phyloP scores from a whole-genome alignment of 2,888 invertebrate genomes.

The Dicyrtoma fusca region DNA sequence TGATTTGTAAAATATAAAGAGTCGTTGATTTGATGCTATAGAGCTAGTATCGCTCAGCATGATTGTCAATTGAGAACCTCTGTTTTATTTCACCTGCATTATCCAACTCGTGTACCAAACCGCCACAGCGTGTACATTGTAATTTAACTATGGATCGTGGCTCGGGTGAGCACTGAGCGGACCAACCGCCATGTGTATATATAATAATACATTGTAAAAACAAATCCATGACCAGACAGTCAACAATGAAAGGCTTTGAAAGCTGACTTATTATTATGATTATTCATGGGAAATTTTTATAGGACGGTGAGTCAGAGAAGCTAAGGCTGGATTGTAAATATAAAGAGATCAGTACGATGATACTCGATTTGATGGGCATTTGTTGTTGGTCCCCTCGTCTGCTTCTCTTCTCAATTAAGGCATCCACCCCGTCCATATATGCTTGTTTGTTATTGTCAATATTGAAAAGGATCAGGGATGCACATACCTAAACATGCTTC shows the following conservation, averaged over 20 bases:
- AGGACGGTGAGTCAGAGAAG: background rate
- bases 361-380: slow-evolving; percentile 5
- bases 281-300: slow-evolving; percentile 3
- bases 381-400: background rate
- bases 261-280: slow-evolving; percentile 6
- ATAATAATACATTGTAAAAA: background rate
- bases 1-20: too few species aligned
- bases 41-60: too few species aligned
- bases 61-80: too few species aligned
- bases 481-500: too few species aligned
- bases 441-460: slow-evolving; percentile 1
- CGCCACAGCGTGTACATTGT: too few species aligned
- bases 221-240: background rate
- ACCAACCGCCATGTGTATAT: background rate
- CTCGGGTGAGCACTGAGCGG: background rate
- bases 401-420: slow-evolving; percentile 1
- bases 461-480: too few species aligned
- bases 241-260: background rate
- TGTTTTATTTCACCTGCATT: background rate
- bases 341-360: slow-evolving; percentile 14
- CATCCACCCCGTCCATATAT: background rate
- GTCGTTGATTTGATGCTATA: too few species aligned
- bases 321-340: slow-evolving; percentile 1
- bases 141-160: background rate
- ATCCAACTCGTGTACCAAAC: too few species aligned